Evolutionary conservation across 1,140 invertebrate genomes (phyloP), one percentile per base, ranked within the genome.

Genomic region (Cyrtorhinus lividipennis): DNA sequence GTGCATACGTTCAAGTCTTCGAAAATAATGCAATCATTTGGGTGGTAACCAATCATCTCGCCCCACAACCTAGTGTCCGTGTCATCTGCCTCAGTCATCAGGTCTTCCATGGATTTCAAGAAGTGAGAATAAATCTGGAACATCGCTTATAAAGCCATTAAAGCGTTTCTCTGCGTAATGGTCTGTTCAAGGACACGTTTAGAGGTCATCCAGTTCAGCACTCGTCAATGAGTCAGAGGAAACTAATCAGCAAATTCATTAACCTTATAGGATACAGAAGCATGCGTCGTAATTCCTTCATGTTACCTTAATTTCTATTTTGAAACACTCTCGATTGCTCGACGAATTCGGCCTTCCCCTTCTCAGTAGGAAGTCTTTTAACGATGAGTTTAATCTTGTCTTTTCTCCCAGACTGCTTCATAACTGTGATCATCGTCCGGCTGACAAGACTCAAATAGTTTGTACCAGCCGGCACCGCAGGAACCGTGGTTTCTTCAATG

Each of bases 271-370:
- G n/a, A n/a, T n/a, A n/a, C n/a, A n/a, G n/a, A n/a, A n/a, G n/a
- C n/a, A n/a, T n/a, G n/a, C n/a, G n/a, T n/a, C n/a, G n/a, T n/a
- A n/a, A n/a, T n/a, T n/a, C n/a, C n/a, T n/a, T n/a, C n/a, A n/a
- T n/a, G n/a, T 60, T 8, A 60, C 58, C 26, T 27, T 60, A 2
- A 27, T 15, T 30, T 60, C 58, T 8, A 2, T 60, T 38, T 60
- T 38, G 13, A 60, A n/a, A 30, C 18, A 22, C 15, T 60, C 26
- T 26, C n/a, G 12, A 1, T 2, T 60, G 2, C 26, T 60, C 18
- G 8, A 60, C 18, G 13, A 26, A 24, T 27, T 13, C 58, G 20
- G n/a, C 58, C 12, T 30, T n/a, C 18, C 22, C 53, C 18, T 38
- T 23, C 26, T 22, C 58, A 2, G 12, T 22, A 10, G 26, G 58